Evolutionary conservation across 2,113 vertebrate genomes (phyloP).

Genomic region (Megaptera novaeangliae): DNA sequence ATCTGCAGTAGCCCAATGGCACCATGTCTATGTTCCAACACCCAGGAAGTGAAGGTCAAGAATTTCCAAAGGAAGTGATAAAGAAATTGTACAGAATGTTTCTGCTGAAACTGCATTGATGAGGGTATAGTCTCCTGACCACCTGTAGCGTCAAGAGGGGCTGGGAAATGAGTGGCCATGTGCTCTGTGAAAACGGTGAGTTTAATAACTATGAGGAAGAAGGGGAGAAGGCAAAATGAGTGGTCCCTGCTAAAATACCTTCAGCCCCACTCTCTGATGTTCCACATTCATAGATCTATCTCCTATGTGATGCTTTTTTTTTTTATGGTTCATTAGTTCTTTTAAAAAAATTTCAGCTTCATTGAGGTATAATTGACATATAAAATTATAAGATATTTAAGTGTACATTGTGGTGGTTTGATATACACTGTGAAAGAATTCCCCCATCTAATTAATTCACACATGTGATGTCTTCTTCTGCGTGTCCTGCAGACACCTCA

Average conservation of each 20-base stretch:
- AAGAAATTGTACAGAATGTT: background rate
- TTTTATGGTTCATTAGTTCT: background rate
- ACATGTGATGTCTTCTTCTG: background rate
- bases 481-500: background rate
- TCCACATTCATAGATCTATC: too few species aligned
- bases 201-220: background rate
- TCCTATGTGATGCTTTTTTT: background rate
- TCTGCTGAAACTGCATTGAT: background rate
- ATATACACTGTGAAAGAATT: background rate
- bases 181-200: background rate
- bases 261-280: background rate
- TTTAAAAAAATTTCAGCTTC: background rate
- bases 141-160: background rate
- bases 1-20: background rate
- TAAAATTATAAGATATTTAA: background rate
- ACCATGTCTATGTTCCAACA: background rate
- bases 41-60: background rate
- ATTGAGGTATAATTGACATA: background rate
- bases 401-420: background rate
- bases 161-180: background rate
- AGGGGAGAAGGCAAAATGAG: background rate
- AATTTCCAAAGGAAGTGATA: background rate
- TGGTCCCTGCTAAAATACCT: background rate
- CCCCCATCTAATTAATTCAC: background rate
- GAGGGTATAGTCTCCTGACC: background rate